Conservation (phyloP, 1,140 invertebrate species). For the Drosophila cardini region DNA sequence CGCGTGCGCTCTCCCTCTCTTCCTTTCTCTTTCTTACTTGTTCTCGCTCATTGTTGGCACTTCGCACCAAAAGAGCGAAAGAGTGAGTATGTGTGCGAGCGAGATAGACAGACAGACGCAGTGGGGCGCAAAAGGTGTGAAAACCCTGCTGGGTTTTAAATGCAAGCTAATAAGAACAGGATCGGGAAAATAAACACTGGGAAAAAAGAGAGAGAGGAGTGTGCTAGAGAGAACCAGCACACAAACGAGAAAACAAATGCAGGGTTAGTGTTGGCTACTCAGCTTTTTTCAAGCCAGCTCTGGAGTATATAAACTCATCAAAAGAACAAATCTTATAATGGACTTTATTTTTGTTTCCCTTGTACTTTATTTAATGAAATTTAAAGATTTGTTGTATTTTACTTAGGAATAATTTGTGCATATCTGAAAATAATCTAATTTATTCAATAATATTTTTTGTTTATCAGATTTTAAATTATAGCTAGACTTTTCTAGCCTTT, state of each 20-base stretch:
- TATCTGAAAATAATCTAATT: no score
- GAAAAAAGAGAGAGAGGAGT: not conserved
- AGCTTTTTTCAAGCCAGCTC: no score
- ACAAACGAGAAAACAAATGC: conserved; percentile 17
- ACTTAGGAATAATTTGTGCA: no score
- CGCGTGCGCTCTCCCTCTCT: conserved; percentile 57
- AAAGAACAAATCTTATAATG: no score
- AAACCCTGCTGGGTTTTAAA: conserved; percentile 84
- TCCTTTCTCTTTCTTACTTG: not conserved
- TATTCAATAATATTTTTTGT: no score
- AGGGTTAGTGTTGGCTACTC: no score
- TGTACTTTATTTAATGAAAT: no score
- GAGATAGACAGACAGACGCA: conserved; percentile 47
- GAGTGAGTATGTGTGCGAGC: conserved; percentile 25
- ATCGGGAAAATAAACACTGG: conserved; percentile 20
- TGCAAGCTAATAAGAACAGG: conserved; percentile 84
- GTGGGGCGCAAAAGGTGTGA: conserved; percentile 83
- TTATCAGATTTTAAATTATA: no score
- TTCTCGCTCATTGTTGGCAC: conserved; percentile 23
- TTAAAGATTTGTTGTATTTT: no score
- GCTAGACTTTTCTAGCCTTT: no score
- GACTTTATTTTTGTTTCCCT: no score
- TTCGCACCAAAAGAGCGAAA: conserved; percentile 28
- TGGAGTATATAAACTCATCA: no score
- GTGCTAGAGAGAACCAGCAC: conserved; percentile 3